These are phyloP conservation scores for Brachypteracias leptosomus DNA, from an alignment of 2,113 vertebrate species.

Conservation along the genomic window DNA sequence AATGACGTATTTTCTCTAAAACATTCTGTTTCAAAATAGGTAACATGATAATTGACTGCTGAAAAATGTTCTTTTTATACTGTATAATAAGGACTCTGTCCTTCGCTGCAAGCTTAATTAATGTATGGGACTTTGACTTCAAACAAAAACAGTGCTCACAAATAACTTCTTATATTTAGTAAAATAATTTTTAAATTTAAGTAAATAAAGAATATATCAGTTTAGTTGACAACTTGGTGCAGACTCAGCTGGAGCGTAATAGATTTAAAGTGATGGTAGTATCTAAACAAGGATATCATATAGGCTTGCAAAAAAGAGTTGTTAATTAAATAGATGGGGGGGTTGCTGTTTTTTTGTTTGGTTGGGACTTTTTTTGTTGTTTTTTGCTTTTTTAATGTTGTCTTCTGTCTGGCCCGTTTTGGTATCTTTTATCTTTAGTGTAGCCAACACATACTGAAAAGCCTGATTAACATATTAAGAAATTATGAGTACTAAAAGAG, in stretches of 20 bases:
- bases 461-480: constrained; percentile 41
- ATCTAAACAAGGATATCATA: neutral
- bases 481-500: neutral
- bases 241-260: neutral
- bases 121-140: constrained; percentile 2
- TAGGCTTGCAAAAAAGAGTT: neutral
- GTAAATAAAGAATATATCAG: neutral
- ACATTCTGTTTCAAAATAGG: constrained; percentile 9
- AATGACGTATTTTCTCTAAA: neutral
- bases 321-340: constrained; percentile 2
- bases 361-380: too few species aligned
- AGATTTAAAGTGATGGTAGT: neutral
- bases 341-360: too few species aligned
- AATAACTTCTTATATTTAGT: constrained; percentile 6
- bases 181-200: constrained; percentile 13
- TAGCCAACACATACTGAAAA: constrained; percentile 19
- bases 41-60: constrained; percentile 22
- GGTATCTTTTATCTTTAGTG: constrained; percentile 38
- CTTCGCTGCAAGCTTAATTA: constrained; percentile 29
- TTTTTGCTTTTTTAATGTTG: neutral
- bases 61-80: constrained; percentile 2
- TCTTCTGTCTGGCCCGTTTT: constrained; percentile 28
- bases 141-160: constrained; percentile 28
- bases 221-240: constrained; percentile 5
- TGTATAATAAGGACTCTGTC: neutral